Evolutionary conservation across 2,113 vertebrate genomes (phyloP).

Genomic region (Hirundichthys speculiger): DNA sequence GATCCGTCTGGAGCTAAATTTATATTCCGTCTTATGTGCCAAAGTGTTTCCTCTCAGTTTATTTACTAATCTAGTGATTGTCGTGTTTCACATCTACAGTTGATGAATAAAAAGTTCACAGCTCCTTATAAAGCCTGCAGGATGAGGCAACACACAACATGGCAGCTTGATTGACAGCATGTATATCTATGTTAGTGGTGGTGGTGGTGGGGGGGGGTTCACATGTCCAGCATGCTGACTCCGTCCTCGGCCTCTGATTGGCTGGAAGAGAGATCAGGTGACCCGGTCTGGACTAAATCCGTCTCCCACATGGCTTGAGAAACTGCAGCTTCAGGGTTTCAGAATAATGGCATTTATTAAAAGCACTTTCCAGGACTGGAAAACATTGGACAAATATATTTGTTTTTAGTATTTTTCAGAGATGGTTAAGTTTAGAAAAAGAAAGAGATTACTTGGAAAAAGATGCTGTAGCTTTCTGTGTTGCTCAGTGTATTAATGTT

Average conservation of each 20-base stretch:
- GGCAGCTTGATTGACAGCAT: conserved; percentile 8
- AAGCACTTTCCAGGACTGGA: too few relatives aligned
- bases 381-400: too few relatives aligned
- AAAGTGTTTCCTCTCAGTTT: background rate
- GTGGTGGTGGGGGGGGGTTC: background rate
- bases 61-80: background rate
- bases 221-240: conserved; percentile 24
- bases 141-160: conserved; percentile 47
- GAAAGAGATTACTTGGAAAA: too few relatives aligned
- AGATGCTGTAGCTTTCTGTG: too few relatives aligned
- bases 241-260: conserved; percentile 43
- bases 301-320: conserved; percentile 45
- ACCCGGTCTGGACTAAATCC: conserved; percentile 55
- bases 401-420: too few relatives aligned
- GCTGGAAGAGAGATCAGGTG: conserved; percentile 60
- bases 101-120: conserved; percentile 15
- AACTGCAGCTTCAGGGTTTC: background rate
- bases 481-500: too few relatives aligned
- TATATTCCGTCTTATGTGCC: conserved; percentile 38
- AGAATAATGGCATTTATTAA: too few relatives aligned
- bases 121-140: conserved; percentile 27
- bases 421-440: too few relatives aligned
- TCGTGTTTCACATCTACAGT: background rate
- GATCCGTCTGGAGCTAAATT: conserved; percentile 41
- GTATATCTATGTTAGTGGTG: background rate